A percentile compares a stretch with the other conserved stretches of the same genome.
Conservation (phyloP, 2,888 invertebrate species). For the Bhutanitis thaidina region DNA sequence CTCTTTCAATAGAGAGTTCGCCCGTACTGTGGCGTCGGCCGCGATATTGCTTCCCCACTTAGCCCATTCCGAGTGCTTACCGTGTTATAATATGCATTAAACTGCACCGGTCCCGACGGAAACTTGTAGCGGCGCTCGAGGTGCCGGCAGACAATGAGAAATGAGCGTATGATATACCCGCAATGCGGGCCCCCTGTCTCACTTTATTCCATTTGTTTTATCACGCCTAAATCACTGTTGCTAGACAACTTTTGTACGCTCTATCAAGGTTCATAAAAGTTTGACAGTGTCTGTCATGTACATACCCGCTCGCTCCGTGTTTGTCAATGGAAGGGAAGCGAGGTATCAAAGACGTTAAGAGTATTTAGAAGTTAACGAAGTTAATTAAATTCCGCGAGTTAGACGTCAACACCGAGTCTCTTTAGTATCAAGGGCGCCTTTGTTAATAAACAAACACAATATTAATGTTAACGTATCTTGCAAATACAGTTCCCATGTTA, state of each 20-base stretch:
- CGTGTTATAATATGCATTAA: conserved; percentile 77
- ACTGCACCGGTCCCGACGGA: conserved; percentile 56
- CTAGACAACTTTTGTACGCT: conserved; percentile 57
- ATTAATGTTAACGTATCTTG: conserved; percentile 72
- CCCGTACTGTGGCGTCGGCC: conserved; percentile 50
- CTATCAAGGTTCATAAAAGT: conserved; percentile 62
- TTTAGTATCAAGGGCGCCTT: conserved; percentile 71
- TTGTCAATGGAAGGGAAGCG: conserved; percentile 64
- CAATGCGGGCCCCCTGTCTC: conserved; percentile 62
- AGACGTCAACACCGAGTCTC: conserved; percentile 65
- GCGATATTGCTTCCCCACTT: conserved; percentile 64
- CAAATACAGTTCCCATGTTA: conserved; percentile 52
- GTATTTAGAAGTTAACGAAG: conserved; percentile 79
- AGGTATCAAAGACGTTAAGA: conserved; percentile 78
- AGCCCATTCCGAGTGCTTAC: conserved; percentile 69
- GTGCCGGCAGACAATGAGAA: conserved; percentile 70
- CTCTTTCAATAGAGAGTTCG: conserved; percentile 71
- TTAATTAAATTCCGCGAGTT: conserved; percentile 77
- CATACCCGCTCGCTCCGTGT: conserved; percentile 59
- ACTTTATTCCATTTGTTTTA: conserved; percentile 70
- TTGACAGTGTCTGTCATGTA: conserved; percentile 64
- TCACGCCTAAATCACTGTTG: conserved; percentile 74
- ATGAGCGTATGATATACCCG: conserved; percentile 71
- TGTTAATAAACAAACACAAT: conserved; percentile 68
- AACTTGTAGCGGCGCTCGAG: conserved; percentile 51